A percentile compares a stretch with the other conserved stretches of the same genome.
Evolutionary conservation across 2,888 invertebrate genomes (phyloP).

Genomic region (Eucera pruinosa): DNA sequence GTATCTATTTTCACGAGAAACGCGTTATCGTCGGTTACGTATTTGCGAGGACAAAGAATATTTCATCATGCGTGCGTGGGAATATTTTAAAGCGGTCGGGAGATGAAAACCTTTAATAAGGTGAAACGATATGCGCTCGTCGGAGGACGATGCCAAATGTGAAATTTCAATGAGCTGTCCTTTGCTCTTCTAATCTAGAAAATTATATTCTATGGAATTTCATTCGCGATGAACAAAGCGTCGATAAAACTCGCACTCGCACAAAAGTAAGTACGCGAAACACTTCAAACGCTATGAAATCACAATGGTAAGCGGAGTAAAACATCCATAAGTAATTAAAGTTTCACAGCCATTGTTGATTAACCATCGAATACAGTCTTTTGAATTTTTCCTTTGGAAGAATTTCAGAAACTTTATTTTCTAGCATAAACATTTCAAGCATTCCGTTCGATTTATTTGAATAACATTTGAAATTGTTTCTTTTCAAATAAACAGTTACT

Average conservation of each 20-base stretch:
- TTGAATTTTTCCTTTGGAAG: no score
- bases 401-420: no score
- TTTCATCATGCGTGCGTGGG: slow-evolving; percentile 1
- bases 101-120: slow-evolving; percentile 14
- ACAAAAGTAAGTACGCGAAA: neutral
- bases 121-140: slow-evolving; percentile 8
- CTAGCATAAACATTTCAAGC: no score
- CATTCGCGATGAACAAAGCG: neutral
- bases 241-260: no score
- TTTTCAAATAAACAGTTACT: no score
- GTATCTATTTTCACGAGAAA: neutral
- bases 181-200: neutral
- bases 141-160: neutral
- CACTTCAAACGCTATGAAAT: neutral
- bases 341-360: no score
- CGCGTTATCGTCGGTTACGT: neutral
- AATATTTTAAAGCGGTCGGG: slow-evolving; percentile 13
- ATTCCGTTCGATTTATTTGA: no score
- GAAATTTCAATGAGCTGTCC: slow-evolving; percentile 14
- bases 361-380: no score
- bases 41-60: slow-evolving; percentile 7
- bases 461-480: no score
- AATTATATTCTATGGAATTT: neutral
- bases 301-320: neutral
- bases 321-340: no score